Base-by-base conservation (phyloP, 2,797 vertebrate species). In the Telmatherina bonti region DNA sequence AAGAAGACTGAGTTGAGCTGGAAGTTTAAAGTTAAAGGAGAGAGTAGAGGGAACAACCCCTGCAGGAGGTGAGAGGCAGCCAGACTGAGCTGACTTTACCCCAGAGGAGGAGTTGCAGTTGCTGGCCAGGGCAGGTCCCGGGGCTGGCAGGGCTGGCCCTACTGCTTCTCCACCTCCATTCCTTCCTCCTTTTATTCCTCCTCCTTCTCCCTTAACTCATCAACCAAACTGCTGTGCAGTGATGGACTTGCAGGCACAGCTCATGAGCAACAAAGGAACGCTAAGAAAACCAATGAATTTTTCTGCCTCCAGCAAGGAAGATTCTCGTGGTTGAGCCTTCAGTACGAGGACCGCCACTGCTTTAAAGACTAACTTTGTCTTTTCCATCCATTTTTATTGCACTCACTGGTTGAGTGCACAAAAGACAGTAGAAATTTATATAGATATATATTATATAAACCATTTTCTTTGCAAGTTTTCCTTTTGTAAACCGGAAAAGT, bases 141-240 rank as follows among this genome's bases (percentile, higher is more conserved):
- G 81, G 79, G 90, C 91, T 86, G 91, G 92, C 92, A 93, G 92
- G 92, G 93, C 93, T 94, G 93, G 93, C 79, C 92, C 92, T 76
- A 84, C 91, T 93, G 93, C 93, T 90, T 92, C 91, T 93, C 92
- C 91, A 92, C 93, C 90, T 92, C 91, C 80, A 80, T 84, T 85
- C 86, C 83, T 88, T 85, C 79, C 83, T 88, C 85, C 81, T 88
- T 8, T 31, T 41, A 77, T 76, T 89, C 87, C 84, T 90, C 85
- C 85, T 87, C 79, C 72, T 85, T 67, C 70, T 88, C 74, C 81
- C 70, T 76, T 74, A 55, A 70, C 78, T 74, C n/a, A 67, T 84
- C 82, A 64, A 71, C 67, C 61, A 76, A 85, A 82, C 88, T 89
- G 89, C 86, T 90, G 86, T 70, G 92, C 91, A 90, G 92, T 90